A percentile compares a stretch with the other conserved stretches of the same genome.
Evolutionary conservation across 1,140 invertebrate genomes (phyloP).

Genomic region (Anastrepha ludens): DNA sequence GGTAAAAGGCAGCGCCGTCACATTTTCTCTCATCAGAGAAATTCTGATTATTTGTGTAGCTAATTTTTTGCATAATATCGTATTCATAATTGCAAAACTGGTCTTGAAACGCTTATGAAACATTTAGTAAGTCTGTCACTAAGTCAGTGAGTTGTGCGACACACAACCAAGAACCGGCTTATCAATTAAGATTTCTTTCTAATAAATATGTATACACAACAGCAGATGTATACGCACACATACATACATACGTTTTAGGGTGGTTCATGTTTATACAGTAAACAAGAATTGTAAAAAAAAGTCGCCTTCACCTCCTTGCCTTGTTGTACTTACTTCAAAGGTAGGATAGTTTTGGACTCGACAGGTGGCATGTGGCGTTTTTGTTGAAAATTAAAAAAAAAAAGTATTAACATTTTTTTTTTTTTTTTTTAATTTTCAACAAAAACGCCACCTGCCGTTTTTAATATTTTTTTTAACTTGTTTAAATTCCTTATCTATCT

Average conservation of each 20-base stretch:
- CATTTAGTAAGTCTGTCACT: slow-evolving; percentile 33
- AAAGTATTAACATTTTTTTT: too few species aligned
- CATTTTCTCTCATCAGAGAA: not conserved
- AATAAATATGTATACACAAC: not conserved
- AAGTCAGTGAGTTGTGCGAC: not conserved
- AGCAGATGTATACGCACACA: not conserved
- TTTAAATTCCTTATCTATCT: too few species aligned
- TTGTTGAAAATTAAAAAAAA: too few species aligned
- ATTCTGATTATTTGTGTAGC: not conserved
- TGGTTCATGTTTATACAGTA: too few species aligned
- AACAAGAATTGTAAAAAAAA: too few species aligned
- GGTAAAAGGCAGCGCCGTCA: not conserved
- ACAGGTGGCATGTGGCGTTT: too few species aligned
- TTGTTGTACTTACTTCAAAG: too few species aligned
- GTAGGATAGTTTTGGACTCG: too few species aligned
- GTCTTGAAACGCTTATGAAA: slow-evolving; percentile 38
- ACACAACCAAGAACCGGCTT: not conserved
- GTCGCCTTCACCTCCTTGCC: too few species aligned
- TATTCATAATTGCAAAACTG: slow-evolving; percentile 40
- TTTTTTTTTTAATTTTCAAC: too few species aligned
- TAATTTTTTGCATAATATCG: not conserved
- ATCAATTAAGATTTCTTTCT: slow-evolving; percentile 22
- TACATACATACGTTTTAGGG: not conserved
- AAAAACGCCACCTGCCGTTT: too few species aligned
- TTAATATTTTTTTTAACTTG: too few species aligned